Base-by-base conservation (phyloP, 1,140 invertebrate species). In the Gonioctena quinquepunctata region DNA sequence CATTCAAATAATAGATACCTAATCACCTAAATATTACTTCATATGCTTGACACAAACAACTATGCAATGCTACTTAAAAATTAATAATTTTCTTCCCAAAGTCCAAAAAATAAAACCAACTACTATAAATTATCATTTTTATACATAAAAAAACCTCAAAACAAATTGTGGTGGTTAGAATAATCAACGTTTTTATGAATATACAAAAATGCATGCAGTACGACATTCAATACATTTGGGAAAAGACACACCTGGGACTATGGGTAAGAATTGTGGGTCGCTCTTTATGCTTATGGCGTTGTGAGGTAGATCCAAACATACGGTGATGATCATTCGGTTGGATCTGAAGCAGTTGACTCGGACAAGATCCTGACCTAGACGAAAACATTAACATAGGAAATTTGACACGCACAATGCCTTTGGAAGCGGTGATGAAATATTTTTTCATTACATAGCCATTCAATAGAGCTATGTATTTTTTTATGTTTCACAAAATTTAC, bases 321-420 rank as follows among this genome's bases (percentile, higher is more conserved):
- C 81, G 76, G 66, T 83, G 81, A 69, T 77, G 75, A 65, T 77
- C 76, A 49, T 78, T 76, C 8, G 88, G 86, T 73, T 87, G 83
- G 76, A 85, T 83, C 77, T 93, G 90, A 78, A 93, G 88, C 82
- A 94, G 88, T 81, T 95, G 93, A 86, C 92, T 94, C 68, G 94
- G 95, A 82, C 93, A 96, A 72, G 94, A 96, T 28, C 94, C 94
- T 75, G 94, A 96, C 87, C 95, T 94, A 85, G 66, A 76, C 75
- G 74, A 69, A 71, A 80, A 78, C 63, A 78, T 66, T 76, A 71
- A 77, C 77, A 68, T 57, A 42, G 33, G 13, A 42, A 50, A 2
- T 16, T 22, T 68, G 25, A 68, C 70, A 72, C 73, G 71, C 73
- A 75, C 66, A n/a, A 42, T 13, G n/a, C n/a, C n/a, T n/a, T n/a